Evolutionary conservation across 2,113 vertebrate species (phyloP), one percentile per base, ranked within the genome.

Genomic region (Empidonax alnorum): DNA sequence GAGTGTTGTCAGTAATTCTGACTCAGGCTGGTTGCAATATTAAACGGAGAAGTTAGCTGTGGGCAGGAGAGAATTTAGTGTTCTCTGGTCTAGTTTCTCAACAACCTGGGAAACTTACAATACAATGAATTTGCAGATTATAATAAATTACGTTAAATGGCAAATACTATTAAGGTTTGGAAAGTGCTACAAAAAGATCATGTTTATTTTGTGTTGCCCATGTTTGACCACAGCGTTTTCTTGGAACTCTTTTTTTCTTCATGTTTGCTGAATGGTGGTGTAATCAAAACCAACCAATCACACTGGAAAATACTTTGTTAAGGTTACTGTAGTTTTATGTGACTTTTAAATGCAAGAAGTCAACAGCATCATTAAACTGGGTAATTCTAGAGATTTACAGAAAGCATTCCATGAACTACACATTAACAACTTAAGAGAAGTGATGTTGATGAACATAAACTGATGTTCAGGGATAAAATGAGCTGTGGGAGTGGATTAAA

Each of bases 301-400:
- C 5, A 22, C 27, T 58, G 77, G 39, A 66, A 85, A 77, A 35
- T 71, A 55, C 6, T 53, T 62, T 76, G 37, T 84, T 47, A 65
- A 62, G 39, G 59, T 85, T 72, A 46, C 35, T 87, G 41, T 17
- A 5, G 6, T 73, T 94, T 92, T 30, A 42, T n/a, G 6, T 63
- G 66, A 42, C 13, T 62, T 63, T 2, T 42, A 84, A 89, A 87
- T 61, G 37, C 4, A 9, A 53, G 53, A 84, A 82, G 58, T 84
- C 69, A 94, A 84, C 71, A 91, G 62, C 59, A 77, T 80, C 53
- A 66, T 90, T 95, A 93, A 78, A 88, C 44, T 74, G 30, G 27
- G 39, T 89, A 68, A 37, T 89, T 94, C 41, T 87, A 25, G 31
- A 47, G 35, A 67, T 90, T 79, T 85, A 15, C 33, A 63, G 82